These are phyloP conservation scores for Sternarchorhynchus goeldii DNA, from an alignment of 2,797 vertebrate genomes.

Conservation along the genomic window DNA sequence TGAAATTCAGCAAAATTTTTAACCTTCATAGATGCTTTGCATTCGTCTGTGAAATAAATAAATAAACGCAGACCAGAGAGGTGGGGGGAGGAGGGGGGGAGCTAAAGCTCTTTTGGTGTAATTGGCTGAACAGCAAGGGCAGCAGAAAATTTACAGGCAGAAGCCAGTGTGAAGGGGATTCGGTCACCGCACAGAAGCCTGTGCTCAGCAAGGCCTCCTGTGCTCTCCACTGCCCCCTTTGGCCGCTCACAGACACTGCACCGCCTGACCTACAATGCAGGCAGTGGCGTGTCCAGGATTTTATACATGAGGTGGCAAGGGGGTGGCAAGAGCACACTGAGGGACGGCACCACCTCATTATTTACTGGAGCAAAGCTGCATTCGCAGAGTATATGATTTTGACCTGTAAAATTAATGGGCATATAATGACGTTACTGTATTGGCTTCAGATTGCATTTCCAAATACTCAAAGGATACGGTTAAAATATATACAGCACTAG, in stretches of 20 bases:
- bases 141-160: slow-evolving; percentile 86
- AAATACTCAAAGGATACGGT: no score
- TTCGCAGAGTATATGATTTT: no score
- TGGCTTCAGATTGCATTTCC: no score
- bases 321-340: no score
- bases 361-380: no score
- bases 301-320: no score
- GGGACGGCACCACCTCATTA: no score
- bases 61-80: slow-evolving; percentile 60
- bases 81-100: slow-evolving; percentile 48
- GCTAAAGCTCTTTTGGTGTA: slow-evolving; percentile 84
- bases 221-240: slow-evolving; percentile 28
- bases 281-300: no score
- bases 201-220: slow-evolving; percentile 59
- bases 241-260: slow-evolving; percentile 69
- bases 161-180: slow-evolving; percentile 86
- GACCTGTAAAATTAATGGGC: no score
- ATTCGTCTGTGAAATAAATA: slow-evolving; percentile 79
- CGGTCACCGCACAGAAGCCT: slow-evolving; percentile 77
- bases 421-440: no score
- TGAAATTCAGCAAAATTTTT: slow-evolving; percentile 81
- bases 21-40: slow-evolving; percentile 80
- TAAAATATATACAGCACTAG: no score
- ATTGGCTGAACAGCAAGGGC: slow-evolving; percentile 86
- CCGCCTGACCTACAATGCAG: slow-evolving; percentile 59